Conservation (phyloP, 1,140 invertebrate genomes). For the Neodiprion fabricii region DNA sequence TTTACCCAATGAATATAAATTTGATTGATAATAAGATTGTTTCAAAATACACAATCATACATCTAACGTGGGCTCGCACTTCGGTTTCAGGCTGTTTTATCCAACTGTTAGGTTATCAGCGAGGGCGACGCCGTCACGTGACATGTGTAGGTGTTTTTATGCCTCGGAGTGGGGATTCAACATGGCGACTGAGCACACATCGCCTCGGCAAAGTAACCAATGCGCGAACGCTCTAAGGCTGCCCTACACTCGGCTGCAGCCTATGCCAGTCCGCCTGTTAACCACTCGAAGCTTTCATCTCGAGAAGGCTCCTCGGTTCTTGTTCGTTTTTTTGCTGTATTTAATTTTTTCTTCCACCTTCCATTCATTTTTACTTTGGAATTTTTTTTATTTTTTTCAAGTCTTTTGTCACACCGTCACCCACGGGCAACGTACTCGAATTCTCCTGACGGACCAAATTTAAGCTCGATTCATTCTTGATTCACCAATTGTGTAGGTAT, state of each 20-base stretch:
- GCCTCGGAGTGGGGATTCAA: constrained; percentile 48
- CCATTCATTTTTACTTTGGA: neutral
- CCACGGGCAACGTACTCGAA: too few relatives aligned
- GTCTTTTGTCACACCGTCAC: too few relatives aligned
- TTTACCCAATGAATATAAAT: too few relatives aligned
- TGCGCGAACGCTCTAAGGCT: constrained; percentile 46
- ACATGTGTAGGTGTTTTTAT: constrained; percentile 50
- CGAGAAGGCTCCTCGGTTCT: constrained; percentile 12
- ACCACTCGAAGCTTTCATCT: constrained; percentile 38
- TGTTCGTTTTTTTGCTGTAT: constrained; percentile 33
- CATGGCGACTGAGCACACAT: constrained; percentile 58
- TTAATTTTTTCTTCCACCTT: constrained; percentile 33
- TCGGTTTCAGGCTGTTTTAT: too few relatives aligned
- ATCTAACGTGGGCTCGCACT: too few relatives aligned
- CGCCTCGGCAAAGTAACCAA: constrained; percentile 47
- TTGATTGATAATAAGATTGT: too few relatives aligned
- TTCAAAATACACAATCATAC: too few relatives aligned
- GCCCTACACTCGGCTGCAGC: neutral
- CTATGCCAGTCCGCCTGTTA: constrained; percentile 46
- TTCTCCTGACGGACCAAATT: too few relatives aligned
- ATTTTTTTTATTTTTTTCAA: neutral
- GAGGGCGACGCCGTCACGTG: constrained; percentile 15
- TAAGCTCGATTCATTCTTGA: too few relatives aligned
- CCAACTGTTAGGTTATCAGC: too few relatives aligned
- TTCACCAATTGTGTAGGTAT: neutral